A percentile compares a stretch with the other conserved stretches of the same genome.
These are phyloP conservation scores for Triplophysa rosa DNA, from an alignment of 2,113 vertebrate genomes.

Conservation along the genomic window DNA sequence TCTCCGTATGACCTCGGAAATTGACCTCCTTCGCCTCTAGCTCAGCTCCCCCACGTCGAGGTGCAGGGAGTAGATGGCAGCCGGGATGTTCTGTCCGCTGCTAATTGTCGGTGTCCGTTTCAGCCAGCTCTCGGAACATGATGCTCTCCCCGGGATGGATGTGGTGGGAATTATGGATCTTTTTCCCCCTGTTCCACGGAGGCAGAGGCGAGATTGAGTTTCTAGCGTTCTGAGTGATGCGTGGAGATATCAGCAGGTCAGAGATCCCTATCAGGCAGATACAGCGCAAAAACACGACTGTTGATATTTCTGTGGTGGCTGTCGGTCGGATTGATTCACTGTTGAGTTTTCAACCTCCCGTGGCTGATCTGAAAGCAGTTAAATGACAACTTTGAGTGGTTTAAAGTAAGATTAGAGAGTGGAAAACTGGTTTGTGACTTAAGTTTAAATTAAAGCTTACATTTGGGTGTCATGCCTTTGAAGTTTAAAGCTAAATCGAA, in stretches of 20 bases:
- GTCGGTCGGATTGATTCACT: neutral
- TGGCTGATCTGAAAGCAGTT: conserved; percentile 2
- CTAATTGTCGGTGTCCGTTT: conserved; percentile 69
- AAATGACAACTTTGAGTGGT: neutral
- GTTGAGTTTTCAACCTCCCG: neutral
- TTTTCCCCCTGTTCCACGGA: conserved; percentile 4
- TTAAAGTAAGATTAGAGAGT: neutral
- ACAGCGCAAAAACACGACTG: conserved; percentile 61
- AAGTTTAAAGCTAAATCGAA: too few relatives aligned
- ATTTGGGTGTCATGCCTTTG: too few relatives aligned
- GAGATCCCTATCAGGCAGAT: conserved; percentile 66
- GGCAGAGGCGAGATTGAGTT: conserved; percentile 54
- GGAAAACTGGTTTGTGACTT: neutral
- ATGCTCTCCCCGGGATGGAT: conserved; percentile 62
- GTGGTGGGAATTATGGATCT: conserved; percentile 51
- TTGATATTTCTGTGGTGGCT: conserved; percentile 58
- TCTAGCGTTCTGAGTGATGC: conserved; percentile 51
- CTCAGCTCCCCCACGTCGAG: conserved; percentile 34
- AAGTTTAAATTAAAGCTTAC: too few relatives aligned
- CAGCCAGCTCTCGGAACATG: conserved; percentile 62
- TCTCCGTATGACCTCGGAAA: conserved; percentile 48
- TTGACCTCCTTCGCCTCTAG: conserved; percentile 50
- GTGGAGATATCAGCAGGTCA: conserved; percentile 33
- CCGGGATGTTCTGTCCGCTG: conserved; percentile 36
- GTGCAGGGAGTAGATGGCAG: conserved; percentile 33